Conservation (phyloP, 2,888 invertebrate species). For the Eristalis pertinax region DNA sequence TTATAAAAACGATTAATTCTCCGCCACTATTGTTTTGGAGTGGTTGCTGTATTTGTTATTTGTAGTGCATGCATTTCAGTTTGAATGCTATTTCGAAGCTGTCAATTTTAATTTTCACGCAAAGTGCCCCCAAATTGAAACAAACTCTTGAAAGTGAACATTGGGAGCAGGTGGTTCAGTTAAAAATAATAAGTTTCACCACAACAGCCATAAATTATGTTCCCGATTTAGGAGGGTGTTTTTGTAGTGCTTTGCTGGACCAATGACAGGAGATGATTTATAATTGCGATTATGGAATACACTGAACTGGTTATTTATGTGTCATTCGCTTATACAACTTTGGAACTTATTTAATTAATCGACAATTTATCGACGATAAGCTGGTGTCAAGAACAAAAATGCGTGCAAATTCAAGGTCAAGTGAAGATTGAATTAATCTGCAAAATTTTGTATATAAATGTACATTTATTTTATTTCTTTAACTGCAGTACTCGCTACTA, state of each 20-base stretch:
- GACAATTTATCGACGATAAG: neutral
- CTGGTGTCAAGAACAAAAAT: neutral
- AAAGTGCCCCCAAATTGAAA: slow-evolving; percentile 28
- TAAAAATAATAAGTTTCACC: neutral
- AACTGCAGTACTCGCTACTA: no score
- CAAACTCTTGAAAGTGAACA: neutral
- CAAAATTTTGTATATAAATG: no score
- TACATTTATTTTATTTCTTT: no score
- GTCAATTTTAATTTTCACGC: slow-evolving; percentile 8
- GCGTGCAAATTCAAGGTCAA: neutral
- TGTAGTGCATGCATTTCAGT: neutral
- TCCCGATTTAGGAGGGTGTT: neutral
- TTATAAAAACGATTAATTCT: slow-evolving; percentile 25
- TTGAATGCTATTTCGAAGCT: neutral
- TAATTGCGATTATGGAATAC: neutral
- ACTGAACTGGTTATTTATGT: neutral
- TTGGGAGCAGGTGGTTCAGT: slow-evolving; percentile 12
- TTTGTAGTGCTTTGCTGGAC: neutral
- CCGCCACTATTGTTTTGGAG: slow-evolving; percentile 29
- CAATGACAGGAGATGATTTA: neutral
- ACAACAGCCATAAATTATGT: neutral
- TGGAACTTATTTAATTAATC: neutral
- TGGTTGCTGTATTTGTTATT: slow-evolving; percentile 26
- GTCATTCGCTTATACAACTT: neutral
- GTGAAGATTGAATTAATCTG: neutral